phyloP scores from a whole-genome alignment of 2,888 invertebrate species.

The Andrena hattorfiana region DNA sequence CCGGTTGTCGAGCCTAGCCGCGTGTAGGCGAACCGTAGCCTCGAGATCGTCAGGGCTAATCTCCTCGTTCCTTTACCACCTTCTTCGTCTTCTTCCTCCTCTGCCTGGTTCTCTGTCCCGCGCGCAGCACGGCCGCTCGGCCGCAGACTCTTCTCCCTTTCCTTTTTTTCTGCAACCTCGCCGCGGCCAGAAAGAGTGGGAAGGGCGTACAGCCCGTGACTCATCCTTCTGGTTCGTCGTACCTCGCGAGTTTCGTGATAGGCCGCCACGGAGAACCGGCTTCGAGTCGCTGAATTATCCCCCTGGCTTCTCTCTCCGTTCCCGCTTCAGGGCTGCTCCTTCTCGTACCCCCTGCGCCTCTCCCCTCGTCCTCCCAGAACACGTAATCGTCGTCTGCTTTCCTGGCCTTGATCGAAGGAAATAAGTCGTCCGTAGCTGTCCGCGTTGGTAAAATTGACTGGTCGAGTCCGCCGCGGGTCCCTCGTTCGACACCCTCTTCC shows the following conservation, averaged over 20 bases:
- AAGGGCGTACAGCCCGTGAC: slow-evolving; percentile 67
- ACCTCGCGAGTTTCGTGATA: slow-evolving; percentile 72
- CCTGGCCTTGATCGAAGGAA: slow-evolving; percentile 21
- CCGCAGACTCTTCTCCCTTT: slow-evolving; percentile 30
- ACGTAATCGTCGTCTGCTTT: slow-evolving; percentile 8
- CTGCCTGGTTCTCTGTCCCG: slow-evolving; percentile 11
- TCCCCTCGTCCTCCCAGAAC: slow-evolving; percentile 1
- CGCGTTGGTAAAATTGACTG: not conserved
- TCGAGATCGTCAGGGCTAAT: slow-evolving; percentile 64
- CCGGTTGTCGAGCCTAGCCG: slow-evolving; percentile 33
- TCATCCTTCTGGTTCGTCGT: slow-evolving; percentile 76
- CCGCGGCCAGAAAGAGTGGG: slow-evolving; percentile 57
- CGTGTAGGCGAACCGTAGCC: slow-evolving; percentile 64
- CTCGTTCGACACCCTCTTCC: not conserved
- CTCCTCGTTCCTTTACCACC: slow-evolving; percentile 63
- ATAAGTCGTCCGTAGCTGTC: slow-evolving; percentile 18
- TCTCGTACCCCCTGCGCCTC: slow-evolving; percentile 13
- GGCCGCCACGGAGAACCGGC: slow-evolving; percentile 73
- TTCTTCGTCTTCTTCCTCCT: slow-evolving; percentile 48
- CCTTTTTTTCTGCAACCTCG: slow-evolving; percentile 46
- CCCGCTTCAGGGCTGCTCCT: slow-evolving; percentile 23
- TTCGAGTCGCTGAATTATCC: slow-evolving; percentile 74
- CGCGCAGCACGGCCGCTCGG: not conserved
- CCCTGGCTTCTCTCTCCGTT: slow-evolving; percentile 26
- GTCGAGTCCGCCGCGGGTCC: not conserved